Conservation (phyloP, 2,113 vertebrate genomes). For the Nannospalax galili region DNA sequence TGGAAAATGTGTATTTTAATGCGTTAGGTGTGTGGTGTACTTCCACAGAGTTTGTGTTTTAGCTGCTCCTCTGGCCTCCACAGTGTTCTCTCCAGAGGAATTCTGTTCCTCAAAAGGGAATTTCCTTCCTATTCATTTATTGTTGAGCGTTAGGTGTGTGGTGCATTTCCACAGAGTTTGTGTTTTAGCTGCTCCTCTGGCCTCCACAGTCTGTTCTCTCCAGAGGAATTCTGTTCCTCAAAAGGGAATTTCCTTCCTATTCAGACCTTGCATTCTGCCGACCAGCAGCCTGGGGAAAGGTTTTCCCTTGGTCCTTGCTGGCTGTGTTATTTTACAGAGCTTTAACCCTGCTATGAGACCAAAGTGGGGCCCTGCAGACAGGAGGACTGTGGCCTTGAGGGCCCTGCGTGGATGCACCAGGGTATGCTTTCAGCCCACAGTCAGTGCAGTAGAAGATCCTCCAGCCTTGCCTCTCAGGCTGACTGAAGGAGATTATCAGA, state of each 20-base stretch:
- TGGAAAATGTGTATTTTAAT: constrained; percentile 47
- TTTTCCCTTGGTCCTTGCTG: constrained; percentile 54
- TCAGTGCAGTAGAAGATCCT: background rate
- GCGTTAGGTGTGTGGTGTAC: constrained; percentile 61
- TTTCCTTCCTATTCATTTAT: too few relatives aligned
- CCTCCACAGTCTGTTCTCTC: constrained; percentile 76
- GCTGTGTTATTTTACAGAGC: constrained; percentile 75
- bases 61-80: constrained; percentile 42
- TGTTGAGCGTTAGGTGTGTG: constrained; percentile 53
- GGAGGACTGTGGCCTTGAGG: background rate
- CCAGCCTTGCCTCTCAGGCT: background rate
- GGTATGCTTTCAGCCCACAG: background rate
- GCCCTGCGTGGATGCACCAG: constrained; percentile 51
- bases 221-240: constrained; percentile 70
- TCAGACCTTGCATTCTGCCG: constrained; percentile 74
- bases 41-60: constrained; percentile 68
- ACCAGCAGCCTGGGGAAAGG: constrained; percentile 72
- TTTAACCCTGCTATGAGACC: constrained; percentile 59
- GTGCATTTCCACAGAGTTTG: constrained; percentile 69
- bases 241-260: constrained; percentile 80
- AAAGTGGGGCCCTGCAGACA: background rate
- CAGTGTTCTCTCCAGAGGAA: constrained; percentile 78
- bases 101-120: constrained; percentile 74
- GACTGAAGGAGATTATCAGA: background rate
- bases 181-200: constrained; percentile 51